Conservation (phyloP, 1,140 invertebrate genomes). For the Eupeodes corollae region DNA sequence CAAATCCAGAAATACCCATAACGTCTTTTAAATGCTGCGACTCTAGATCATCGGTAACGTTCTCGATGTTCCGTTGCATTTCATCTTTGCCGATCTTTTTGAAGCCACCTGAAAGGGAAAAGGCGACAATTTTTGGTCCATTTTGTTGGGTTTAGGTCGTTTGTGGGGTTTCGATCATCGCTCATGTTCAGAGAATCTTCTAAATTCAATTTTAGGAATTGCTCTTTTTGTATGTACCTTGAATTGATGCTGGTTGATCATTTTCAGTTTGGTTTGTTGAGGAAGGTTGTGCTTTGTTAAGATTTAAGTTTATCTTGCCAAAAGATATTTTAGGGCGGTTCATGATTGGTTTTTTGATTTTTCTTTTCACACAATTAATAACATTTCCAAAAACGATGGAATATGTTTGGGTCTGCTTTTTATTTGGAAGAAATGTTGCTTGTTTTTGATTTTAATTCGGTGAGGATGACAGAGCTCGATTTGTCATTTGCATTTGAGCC, state of each 20-base stretch:
- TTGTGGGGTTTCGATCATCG: slow-evolving; percentile 7
- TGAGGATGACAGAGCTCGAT: too few species aligned
- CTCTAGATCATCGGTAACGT: slow-evolving; percentile 57
- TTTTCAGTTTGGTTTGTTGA: slow-evolving; percentile 12
- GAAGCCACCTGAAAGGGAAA: slow-evolving; percentile 40
- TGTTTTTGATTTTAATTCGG: too few species aligned
- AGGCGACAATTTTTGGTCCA: slow-evolving; percentile 3
- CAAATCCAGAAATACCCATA: slow-evolving; percentile 66
- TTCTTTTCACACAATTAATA: too few species aligned
- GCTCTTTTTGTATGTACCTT: not conserved
- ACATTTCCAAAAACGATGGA: too few species aligned
- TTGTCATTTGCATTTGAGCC: too few species aligned
- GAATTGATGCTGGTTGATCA: slow-evolving; percentile 1
- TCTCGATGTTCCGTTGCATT: slow-evolving; percentile 46
- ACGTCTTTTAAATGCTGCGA: slow-evolving; percentile 51
- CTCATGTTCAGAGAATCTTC: not conserved
- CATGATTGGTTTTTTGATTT: slow-evolving; percentile 10
- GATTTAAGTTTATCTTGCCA: slow-evolving; percentile 46
- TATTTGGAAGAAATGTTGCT: too few species aligned
- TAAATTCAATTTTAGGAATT: not conserved
- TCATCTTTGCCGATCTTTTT: slow-evolving; percentile 47
- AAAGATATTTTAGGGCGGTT: slow-evolving; percentile 42
- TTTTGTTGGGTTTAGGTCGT: slow-evolving; percentile 14
- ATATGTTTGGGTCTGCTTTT: too few species aligned
- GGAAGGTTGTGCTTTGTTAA: slow-evolving; percentile 23